Conservation (phyloP, 2,888 invertebrate genomes). For the Melanchra persicariae region DNA sequence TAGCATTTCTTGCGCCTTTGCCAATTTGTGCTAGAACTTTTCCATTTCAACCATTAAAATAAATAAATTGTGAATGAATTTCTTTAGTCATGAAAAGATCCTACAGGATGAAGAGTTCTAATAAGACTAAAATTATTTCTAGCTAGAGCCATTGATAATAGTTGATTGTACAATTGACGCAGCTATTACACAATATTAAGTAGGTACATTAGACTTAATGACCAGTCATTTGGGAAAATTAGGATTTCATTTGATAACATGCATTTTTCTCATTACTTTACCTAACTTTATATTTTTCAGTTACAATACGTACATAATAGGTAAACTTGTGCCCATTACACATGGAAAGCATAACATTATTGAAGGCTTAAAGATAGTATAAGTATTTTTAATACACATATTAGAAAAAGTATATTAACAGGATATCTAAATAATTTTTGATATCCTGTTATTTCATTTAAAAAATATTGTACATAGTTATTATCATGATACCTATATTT, state of each 20-base stretch:
- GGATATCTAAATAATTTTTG: conserved; percentile 47
- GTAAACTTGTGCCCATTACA: conserved; percentile 39
- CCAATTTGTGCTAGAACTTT: conserved; percentile 23
- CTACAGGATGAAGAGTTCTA: conserved; percentile 21
- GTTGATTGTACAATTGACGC: conserved; percentile 8
- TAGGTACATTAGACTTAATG: conserved; percentile 2
- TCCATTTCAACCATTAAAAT: conserved; percentile 7
- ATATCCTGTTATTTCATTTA: conserved; percentile 41
- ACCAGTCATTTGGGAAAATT: neutral
- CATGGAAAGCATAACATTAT: conserved; percentile 39
- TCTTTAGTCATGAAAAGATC: neutral
- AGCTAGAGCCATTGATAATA: conserved; percentile 27
- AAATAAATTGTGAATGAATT: neutral
- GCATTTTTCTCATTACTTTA: conserved; percentile 3
- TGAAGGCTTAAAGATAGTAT: conserved; percentile 27
- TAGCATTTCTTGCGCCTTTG: conserved; percentile 7
- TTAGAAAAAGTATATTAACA: conserved; percentile 57
- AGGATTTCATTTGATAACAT: neutral
- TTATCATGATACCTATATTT: conserved; percentile 46
- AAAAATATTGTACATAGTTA: conserved; percentile 92
- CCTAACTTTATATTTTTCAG: neutral
- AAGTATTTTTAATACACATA: conserved; percentile 35
- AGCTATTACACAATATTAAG: conserved; percentile 20
- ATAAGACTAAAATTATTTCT: conserved; percentile 27
- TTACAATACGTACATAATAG: neutral